Evolutionary conservation across 2,797 vertebrate genomes (phyloP), one percentile per base, ranked within the genome.

Genomic region (Epinephelus malabaricus): DNA sequence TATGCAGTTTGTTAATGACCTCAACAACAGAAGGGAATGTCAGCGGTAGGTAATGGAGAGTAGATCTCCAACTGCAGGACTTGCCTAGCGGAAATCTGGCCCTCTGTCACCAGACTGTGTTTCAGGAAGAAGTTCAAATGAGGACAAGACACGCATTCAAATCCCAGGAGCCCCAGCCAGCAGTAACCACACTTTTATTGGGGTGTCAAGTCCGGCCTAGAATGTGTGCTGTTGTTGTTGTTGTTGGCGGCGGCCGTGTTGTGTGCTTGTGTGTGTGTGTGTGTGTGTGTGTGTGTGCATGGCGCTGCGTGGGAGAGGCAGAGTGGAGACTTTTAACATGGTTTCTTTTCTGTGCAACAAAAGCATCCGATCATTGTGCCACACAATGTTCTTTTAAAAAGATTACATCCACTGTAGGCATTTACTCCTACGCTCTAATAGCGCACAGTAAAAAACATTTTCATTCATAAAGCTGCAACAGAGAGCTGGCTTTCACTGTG

Each of bases 101-200:
- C 81, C 85, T 73, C 83, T 85, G 83, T 94, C 86, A 89, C 86
- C 72, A 86, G 88, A 73, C 87, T 85, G 87, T 83, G 87, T 88
- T 93, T 93, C 79, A 94, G 86, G 82, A 90, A 90, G 85, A 86
- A 91, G 95, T 95, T 95, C 93, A 94, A 85, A 87, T 89, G 85
- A 96, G 95, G 96, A 94, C 93, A 91, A 79, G 83, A 95, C 65
- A 93, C 73, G 85, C 82, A 68, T 76, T 93, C 79, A 90, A 91
- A 91, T 82, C 81, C 82, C 88, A 92, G 93, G 92, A 92, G 92
- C 90, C 90, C 87, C 79, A 87, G 91, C 86, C 77, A 88, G 89
- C 88, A 94, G 92, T 82, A 92, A 92, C 62, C 93, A 90, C 92
- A 95, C 92, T 95, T 95, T 93, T 91, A 94, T 94, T 92, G 89